phyloP scores from a whole-genome alignment of 2,888 invertebrate genomes.

The Thecophora atra region DNA sequence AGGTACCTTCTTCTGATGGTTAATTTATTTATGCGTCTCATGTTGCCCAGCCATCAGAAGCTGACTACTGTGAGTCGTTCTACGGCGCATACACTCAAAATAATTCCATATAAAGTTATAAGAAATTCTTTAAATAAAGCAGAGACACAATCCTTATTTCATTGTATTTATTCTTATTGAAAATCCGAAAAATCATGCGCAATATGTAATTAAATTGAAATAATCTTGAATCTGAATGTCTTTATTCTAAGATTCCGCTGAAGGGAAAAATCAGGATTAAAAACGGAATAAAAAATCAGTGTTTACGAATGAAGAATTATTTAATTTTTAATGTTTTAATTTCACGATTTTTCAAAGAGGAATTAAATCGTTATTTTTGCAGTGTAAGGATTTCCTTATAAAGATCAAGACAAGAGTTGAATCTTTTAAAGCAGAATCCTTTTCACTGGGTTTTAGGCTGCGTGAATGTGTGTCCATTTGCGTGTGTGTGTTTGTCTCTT shows the following conservation, averaged over 20 bases:
- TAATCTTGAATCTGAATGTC: not conserved
- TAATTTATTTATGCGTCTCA: conserved; percentile 33
- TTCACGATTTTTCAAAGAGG: no score
- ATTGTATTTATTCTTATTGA: not conserved
- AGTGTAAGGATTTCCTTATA: not conserved
- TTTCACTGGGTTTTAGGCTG: not conserved
- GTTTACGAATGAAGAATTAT: no score
- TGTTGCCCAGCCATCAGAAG: conserved; percentile 31
- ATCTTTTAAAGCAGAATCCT: not conserved
- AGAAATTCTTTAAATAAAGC: no score
- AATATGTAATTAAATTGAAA: not conserved
- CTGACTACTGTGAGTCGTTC: conserved; percentile 3
- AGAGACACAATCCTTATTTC: no score
- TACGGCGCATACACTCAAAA: no score
- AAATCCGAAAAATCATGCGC: not conserved
- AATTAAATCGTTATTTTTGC: not conserved
- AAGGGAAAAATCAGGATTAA: no score
- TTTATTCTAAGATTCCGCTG: no score
- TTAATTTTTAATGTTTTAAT: no score
- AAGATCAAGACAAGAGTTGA: not conserved
- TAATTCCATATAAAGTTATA: no score
- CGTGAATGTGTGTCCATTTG: not conserved
- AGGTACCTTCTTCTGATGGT: conserved; percentile 2
- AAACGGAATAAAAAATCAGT: no score
- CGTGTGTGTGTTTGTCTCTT: conserved; percentile 19